Percentiles rank a stretch among this genome's conserved stretches.
These are phyloP conservation scores for Pseudomyrmex flavicornis DNA, from an alignment of 1,140 invertebrate species.

Conservation along the genomic window DNA sequence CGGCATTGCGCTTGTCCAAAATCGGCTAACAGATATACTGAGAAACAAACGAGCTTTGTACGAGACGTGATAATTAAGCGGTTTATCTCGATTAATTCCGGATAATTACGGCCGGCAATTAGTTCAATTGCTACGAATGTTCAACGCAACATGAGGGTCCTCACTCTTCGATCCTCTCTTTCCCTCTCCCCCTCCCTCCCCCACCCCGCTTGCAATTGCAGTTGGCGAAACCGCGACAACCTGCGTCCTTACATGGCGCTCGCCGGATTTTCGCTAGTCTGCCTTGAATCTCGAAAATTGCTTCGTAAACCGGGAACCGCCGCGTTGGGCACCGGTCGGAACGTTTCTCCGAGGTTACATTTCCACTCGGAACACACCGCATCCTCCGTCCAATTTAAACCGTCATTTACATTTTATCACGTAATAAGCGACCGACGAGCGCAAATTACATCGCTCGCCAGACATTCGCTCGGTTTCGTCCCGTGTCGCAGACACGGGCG, in stretches of 20 bases:
- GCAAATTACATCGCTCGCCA: conserved; percentile 23
- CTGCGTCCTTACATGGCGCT: neutral
- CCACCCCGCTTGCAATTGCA: neutral
- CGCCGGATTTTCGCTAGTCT: neutral
- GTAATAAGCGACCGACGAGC: conserved; percentile 40
- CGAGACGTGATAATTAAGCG: conserved; percentile 70
- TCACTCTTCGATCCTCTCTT: conserved; percentile 18
- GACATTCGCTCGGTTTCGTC: conserved; percentile 13
- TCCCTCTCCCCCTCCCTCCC: neutral
- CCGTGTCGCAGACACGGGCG: neutral
- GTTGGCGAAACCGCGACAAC: conserved; percentile 48
- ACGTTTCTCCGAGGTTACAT: conserved; percentile 1
- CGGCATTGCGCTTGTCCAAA: conserved; percentile 35
- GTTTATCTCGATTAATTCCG: conserved; percentile 77
- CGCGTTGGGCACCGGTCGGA: neutral
- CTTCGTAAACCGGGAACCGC: conserved; percentile 39
- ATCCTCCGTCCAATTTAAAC: conserved; percentile 18
- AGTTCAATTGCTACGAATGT: conserved; percentile 70
- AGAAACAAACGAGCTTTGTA: conserved; percentile 62
- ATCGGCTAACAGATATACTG: conserved; percentile 49
- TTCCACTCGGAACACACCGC: conserved; percentile 19
- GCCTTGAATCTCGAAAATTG: conserved; percentile 51
- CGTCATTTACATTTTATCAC: conserved; percentile 52
- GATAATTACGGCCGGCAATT: conserved; percentile 74
- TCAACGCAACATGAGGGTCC: conserved; percentile 34